These are phyloP conservation scores for Battus philenor DNA, from an alignment of 1,140 invertebrate species.

Conservation along the genomic window DNA sequence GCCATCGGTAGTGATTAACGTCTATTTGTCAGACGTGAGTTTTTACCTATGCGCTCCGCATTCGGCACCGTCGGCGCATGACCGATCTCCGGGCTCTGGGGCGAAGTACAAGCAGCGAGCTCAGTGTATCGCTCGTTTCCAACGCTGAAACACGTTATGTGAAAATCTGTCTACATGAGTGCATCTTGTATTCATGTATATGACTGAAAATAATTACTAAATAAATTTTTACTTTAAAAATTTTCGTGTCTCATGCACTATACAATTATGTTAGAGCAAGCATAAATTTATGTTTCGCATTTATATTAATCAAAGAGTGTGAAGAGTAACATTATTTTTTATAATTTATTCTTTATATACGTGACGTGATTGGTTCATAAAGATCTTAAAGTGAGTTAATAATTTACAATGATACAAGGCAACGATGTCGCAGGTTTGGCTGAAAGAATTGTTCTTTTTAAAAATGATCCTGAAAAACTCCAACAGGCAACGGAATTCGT, in stretches of 20 bases:
- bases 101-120: constrained; percentile 20
- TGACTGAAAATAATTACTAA: constrained; percentile 32
- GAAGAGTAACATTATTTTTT: neutral
- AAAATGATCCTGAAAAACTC: constrained; percentile 69
- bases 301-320: neutral
- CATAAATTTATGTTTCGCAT: neutral
- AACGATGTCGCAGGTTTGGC: constrained; percentile 47
- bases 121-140: constrained; percentile 42
- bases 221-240: neutral
- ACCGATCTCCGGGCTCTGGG: constrained; percentile 39
- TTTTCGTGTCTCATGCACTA: neutral
- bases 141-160: constrained; percentile 26
- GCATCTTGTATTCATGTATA: constrained; percentile 23
- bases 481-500: constrained; percentile 69
- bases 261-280: neutral
- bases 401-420: constrained; percentile 55
- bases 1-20: too few relatives aligned
- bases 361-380: constrained; percentile 1
- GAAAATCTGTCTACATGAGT: constrained; percentile 2
- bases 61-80: constrained; percentile 61
- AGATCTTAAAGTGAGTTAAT: constrained; percentile 6
- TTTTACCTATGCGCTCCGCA: too few relatives aligned
- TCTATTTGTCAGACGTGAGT: too few relatives aligned
- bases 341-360: constrained; percentile 17
- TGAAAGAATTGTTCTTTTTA: constrained; percentile 61